Conservation (phyloP, 2,888 invertebrate species). For the Eristalinus sepulchralis region DNA sequence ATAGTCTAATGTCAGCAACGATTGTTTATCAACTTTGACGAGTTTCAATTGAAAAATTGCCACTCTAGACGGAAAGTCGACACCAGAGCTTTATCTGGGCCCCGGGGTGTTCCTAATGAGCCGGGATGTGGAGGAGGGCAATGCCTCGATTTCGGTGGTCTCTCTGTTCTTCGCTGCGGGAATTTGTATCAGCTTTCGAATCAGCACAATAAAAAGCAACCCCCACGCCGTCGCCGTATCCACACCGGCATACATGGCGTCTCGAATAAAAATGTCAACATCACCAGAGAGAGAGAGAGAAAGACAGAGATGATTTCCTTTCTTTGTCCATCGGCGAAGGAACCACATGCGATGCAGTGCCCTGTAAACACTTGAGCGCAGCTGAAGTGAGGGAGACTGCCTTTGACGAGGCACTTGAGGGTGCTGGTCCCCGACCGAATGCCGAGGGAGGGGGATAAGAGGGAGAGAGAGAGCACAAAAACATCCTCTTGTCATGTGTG, state of each 20-base stretch:
- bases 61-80: neutral
- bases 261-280: slow-evolving; percentile 43
- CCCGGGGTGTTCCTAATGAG: neutral
- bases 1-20: neutral
- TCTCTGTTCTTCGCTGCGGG: too few relatives aligned
- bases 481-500: slow-evolving; percentile 21
- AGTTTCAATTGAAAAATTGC: neutral
- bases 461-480: neutral
- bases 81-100: neutral
- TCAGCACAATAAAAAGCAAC: slow-evolving; percentile 3
- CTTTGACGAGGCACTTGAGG: slow-evolving; percentile 19
- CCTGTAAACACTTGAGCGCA: slow-evolving; percentile 8
- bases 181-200: slow-evolving; percentile 15
- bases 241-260: slow-evolving; percentile 34
- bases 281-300: neutral
- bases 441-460: too few relatives aligned
- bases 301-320: neutral
- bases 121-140: too few relatives aligned
- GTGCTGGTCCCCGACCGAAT: neutral
- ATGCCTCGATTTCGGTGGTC: neutral
- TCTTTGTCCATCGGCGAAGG: neutral
- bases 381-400: neutral
- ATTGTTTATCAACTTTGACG: neutral
- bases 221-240: slow-evolving; percentile 15
- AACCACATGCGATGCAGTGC: slow-evolving; percentile 1